Evolutionary conservation across 2,113 vertebrate species (phyloP), one percentile per base, ranked within the genome.

Genomic region (Heterotilapia buettikoferi): DNA sequence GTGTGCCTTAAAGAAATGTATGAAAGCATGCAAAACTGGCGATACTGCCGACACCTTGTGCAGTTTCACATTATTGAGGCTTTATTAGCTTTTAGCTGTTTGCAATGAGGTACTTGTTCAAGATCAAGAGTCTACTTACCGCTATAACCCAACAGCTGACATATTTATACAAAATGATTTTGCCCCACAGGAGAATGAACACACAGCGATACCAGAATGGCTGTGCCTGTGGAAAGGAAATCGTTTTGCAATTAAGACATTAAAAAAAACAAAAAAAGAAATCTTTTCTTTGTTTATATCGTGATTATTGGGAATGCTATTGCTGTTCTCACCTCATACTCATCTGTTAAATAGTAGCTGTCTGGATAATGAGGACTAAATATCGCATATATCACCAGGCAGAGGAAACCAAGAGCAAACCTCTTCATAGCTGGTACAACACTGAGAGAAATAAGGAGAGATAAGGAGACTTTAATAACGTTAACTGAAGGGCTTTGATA

Each of bases 141-240:
- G 98, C 98, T 88, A 99, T 98, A 61, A 99, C 96, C 99, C 99
- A 99, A 94, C 98, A 99, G 94, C 97, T 98, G 92, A 99, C 98
- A 1, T 99, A 99, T 94, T 99, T 99, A 95, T 99, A 99, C 86
- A 99, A 97, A 86, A 96, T 97, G 9, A 99, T 86, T 96, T 99
- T 99, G 79, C 97, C 97, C 99, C 98, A 99, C 53, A 99, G 73
- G 84, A 98, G 85, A 85, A 99, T 97, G 93, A 98, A 99, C 84
- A 98, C 92, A 90, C 98, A 99, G 63, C 98, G 98, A 95, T 98
- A 99, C 98, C 98, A 99, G 96, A 99, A 98, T 1, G 97, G 96
- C 82, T 95, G 97, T 45, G 96, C 97, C 99, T 99, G 94, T 57
- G 36, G 83, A 90, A 40, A 89, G 40, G 29, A 91, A 36, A 92